Percentiles rank a stretch among this genome's conserved stretches.
Evolutionary conservation across 2,888 invertebrate species (phyloP).

Genomic region (Tridacna gigas): DNA sequence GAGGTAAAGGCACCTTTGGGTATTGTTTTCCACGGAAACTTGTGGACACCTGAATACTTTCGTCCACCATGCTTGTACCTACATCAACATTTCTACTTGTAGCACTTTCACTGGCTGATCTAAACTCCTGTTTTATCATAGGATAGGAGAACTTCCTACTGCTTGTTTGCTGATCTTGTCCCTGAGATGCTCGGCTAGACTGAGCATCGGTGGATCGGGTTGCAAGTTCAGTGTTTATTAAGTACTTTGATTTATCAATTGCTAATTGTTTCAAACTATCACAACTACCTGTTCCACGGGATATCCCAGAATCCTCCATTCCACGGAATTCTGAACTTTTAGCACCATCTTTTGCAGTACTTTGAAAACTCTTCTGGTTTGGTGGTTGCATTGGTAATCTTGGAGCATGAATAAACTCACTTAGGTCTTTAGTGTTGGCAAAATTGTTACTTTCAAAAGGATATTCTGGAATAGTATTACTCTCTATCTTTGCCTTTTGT

Average conservation of each 20-base stretch:
- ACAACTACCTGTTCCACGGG: conserved; percentile 71
- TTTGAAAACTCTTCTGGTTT: conserved; percentile 68
- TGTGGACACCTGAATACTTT: conserved; percentile 63
- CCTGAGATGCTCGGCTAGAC: conserved; percentile 50
- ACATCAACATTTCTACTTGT: conserved; percentile 67
- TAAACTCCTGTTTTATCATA: conserved; percentile 66
- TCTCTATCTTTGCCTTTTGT: conserved; percentile 80
- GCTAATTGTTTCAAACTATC: conserved; percentile 78
- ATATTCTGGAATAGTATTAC: conserved; percentile 72
- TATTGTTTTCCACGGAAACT: conserved; percentile 69
- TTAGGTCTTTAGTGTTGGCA: conserved; percentile 65
- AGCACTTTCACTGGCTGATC: conserved; percentile 54
- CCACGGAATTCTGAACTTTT: conserved; percentile 52
- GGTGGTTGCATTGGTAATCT: conserved; percentile 66
- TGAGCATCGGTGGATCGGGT: conserved; percentile 66
- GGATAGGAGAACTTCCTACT: conserved; percentile 70
- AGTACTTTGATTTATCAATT: conserved; percentile 79
- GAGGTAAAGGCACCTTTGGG: conserved; percentile 78
- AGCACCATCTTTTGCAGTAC: conserved; percentile 58
- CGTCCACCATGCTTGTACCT: conserved; percentile 69
- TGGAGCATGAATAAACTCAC: conserved; percentile 65
- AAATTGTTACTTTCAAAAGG: conserved; percentile 65
- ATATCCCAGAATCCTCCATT: conserved; percentile 74
- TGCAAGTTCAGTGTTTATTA: conserved; percentile 75
- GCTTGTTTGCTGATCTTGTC: conserved; percentile 64